Base-by-base conservation (phyloP, 64 coral and sea anemone genomes). In the Hydrozoanthus tunicans region DNA sequence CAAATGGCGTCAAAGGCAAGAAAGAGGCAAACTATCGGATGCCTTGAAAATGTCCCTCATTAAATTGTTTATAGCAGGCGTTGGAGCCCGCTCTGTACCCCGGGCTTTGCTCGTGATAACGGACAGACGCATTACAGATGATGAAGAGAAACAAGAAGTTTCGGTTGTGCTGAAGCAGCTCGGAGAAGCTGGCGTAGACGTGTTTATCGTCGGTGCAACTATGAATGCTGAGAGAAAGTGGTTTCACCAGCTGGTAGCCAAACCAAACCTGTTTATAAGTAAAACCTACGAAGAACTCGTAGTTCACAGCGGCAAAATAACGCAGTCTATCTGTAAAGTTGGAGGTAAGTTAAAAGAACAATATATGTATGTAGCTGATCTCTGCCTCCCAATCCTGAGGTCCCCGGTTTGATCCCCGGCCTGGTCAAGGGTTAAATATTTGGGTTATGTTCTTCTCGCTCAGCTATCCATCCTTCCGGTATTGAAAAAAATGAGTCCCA, bases 341-440 rank as follows among this genome's bases (percentile, higher is more conserved):
- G 81, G 81, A 83, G 81, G 81, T 83, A 65, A 83, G 81, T 53
- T 51, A 67, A 68, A 79, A 14, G 9, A 23, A 54, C 57, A 58
- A n/a, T n/a, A 23, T 25, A 23, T 32, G 7, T 43, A 43, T 43
- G 32, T 43, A 43, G 32, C 2, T 43, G 32, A 43, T 43, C 32
- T 43, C 2, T 43, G 32, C 32, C 32, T 43, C 32, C 32, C 32
- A 43, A 43, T 43, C 32, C 32, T 43, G 32, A 43, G 32, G 32
- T 43, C 32, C 32, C 0, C 32, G 32, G 32, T 43, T 43, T 43
- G 32, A 2, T 43, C 32, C 32, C 0, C 2, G 32, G 32, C 32
- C 0, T 43, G 32, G 32, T 43, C 32, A 2, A 43, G 32, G 32
- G 32, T 43, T 43, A 2, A 43, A 43, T 43, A 43, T 43, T 43